These are phyloP conservation scores for Cephus rjabovi DNA, from an alignment of 2,888 invertebrate species.

Conservation along the genomic window DNA sequence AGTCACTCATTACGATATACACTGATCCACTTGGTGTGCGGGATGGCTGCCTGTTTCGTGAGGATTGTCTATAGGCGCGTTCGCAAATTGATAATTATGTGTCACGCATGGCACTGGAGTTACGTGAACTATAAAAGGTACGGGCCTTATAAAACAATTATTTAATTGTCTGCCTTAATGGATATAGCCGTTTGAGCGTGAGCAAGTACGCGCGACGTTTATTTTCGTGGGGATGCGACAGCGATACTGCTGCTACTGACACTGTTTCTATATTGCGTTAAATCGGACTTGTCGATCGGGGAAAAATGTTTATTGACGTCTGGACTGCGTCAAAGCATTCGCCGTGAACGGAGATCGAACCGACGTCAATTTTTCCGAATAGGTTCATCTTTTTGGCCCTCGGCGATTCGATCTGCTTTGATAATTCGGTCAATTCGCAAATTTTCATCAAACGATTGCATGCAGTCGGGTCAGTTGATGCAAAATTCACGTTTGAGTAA, in stretches of 20 bases:
- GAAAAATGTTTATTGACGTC: neutral
- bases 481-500: neutral
- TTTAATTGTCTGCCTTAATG: neutral
- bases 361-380: neutral
- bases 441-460: neutral
- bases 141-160: slow-evolving; percentile 14
- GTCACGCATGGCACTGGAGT: slow-evolving; percentile 16
- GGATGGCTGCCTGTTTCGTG: slow-evolving; percentile 11
- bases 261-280: neutral
- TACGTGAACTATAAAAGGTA: slow-evolving; percentile 16
- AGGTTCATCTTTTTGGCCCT: neutral
- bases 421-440: neutral
- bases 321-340: neutral
- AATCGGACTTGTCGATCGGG: neutral
- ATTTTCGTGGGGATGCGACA: neutral
- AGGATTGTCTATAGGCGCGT: neutral
- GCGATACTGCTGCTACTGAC: neutral
- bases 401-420: neutral
- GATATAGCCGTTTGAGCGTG: neutral
- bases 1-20: neutral
- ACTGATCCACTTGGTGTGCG: slow-evolving; percentile 13
- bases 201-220: neutral
- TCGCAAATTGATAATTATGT: slow-evolving; percentile 11
- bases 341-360: neutral
- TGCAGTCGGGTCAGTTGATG: neutral